Base-by-base conservation (phyloP, 2,797 vertebrate genomes). In the Anas bernieri region DNA sequence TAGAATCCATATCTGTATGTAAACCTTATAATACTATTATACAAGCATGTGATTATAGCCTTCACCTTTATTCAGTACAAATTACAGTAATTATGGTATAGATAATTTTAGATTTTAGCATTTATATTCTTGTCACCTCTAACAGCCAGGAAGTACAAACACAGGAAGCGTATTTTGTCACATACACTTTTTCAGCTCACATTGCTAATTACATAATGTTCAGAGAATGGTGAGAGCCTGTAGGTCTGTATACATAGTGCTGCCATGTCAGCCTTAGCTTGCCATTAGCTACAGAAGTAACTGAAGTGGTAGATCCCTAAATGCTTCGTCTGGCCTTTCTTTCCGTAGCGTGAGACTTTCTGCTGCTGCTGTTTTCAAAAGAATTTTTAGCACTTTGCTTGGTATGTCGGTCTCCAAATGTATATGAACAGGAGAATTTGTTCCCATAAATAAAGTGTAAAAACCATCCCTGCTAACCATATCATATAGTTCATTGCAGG, bases 81-180 rank as follows among this genome's bases (percentile, higher is more conserved):
- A 88, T 93, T 80, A 86, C 4, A 6, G 46, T 89, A 83, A 94
- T 92, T 95, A 85, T n/a, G 30, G 45, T 85, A 55, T 39, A 75
- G 79, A 78, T 95, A 72, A 80, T 80, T 88, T 85, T 70, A 59
- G 45, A 58, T 68, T 80, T 68, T 69, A 79, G 43, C 54, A 39
- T 81, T 72, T 11, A 9, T 87, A 30, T 85, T 72, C 58, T 85
- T 92, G 62, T 87, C 78, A 70, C 41, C 50, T 72, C 0, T 50
- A 87, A 21, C 35, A 91, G 35, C 31, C 55, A 80, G 50, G 69
- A 94, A 78, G 63, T 64, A 23, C 39, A 59, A 33, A 45, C 48
- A 55, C 8, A 52, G 78, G 77, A 83, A 88, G 45, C 11, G 0
- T 70, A 18, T 74, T 94, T 84, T 63, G 43, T 88, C 58, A 87